Conservation (phyloP, 2,797 vertebrate genomes). For the Pitangus sulphuratus region DNA sequence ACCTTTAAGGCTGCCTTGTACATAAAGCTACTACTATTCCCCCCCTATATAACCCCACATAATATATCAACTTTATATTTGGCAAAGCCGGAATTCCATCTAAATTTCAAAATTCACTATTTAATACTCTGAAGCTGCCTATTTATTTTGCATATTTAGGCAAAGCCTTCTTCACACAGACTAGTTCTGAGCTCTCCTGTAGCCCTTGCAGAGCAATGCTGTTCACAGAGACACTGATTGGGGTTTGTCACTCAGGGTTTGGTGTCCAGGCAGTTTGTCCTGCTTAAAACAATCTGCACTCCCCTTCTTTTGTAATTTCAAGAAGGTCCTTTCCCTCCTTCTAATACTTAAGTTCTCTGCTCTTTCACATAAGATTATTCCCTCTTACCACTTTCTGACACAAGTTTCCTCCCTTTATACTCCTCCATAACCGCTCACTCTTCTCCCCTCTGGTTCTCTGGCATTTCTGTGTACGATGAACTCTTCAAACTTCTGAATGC, state of each 20-base stretch:
- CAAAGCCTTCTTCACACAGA: background rate
- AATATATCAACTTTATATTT: background rate
- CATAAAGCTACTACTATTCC: background rate
- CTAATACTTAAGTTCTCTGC: background rate
- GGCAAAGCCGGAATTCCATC: background rate
- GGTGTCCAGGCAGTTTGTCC: background rate
- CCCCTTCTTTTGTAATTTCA: background rate
- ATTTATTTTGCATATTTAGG: background rate
- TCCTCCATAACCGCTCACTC: background rate
- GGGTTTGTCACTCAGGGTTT: background rate
- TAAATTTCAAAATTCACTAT: background rate
- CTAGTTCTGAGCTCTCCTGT: accelerated
- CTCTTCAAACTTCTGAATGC: background rate
- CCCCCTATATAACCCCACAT: background rate
- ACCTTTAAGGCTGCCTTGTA: background rate
- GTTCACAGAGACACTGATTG: background rate
- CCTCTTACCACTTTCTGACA: background rate
- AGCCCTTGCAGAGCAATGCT: background rate
- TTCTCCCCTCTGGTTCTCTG: background rate
- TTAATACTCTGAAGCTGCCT: background rate
- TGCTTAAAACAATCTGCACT: background rate
- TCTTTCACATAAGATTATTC: background rate
- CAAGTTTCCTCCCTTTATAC: background rate
- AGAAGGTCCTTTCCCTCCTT: background rate
- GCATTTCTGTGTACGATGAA: background rate